These are phyloP conservation scores for Perognathus longimembris DNA, from an alignment of 2,113 vertebrate species.

Conservation along the genomic window DNA sequence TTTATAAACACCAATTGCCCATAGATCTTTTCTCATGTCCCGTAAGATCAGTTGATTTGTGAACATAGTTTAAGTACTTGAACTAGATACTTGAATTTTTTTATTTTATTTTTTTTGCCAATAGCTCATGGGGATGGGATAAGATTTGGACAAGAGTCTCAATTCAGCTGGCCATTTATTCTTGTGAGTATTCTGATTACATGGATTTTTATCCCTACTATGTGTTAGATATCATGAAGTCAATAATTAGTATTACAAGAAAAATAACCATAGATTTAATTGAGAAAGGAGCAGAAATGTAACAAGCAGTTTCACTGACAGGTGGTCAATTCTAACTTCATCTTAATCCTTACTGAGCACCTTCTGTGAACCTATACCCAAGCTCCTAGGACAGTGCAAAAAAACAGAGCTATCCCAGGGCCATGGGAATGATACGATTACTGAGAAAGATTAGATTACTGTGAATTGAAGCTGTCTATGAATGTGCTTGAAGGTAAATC, in stretches of 20 bases:
- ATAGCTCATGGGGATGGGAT: neutral
- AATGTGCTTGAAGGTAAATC: slow-evolving; percentile 7
- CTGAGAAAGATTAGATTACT: slow-evolving; percentile 29
- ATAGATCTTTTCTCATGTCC: neutral
- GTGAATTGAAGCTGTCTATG: neutral
- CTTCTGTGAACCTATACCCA: neutral
- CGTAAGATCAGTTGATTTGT: slow-evolving; percentile 44
- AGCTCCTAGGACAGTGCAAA: neutral
- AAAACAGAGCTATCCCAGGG: neutral
- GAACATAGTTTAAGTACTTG: slow-evolving; percentile 38
- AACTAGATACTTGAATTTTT: slow-evolving; percentile 40
- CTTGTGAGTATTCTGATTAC: neutral
- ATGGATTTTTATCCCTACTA: neutral
- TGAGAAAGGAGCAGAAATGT: neutral
- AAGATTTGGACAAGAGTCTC: neutral
- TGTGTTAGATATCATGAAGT: neutral
- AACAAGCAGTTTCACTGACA: neutral
- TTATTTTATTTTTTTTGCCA: slow-evolving; percentile 16
- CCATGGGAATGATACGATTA: neutral
- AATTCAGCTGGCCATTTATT: neutral
- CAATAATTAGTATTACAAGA: neutral
- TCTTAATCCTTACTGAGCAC: neutral
- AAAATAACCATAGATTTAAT: neutral
- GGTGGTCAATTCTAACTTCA: neutral
- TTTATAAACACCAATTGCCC: slow-evolving; percentile 13